Conservation (phyloP, 1,140 invertebrate species). For the Pseudomyrmex pallidus region DNA sequence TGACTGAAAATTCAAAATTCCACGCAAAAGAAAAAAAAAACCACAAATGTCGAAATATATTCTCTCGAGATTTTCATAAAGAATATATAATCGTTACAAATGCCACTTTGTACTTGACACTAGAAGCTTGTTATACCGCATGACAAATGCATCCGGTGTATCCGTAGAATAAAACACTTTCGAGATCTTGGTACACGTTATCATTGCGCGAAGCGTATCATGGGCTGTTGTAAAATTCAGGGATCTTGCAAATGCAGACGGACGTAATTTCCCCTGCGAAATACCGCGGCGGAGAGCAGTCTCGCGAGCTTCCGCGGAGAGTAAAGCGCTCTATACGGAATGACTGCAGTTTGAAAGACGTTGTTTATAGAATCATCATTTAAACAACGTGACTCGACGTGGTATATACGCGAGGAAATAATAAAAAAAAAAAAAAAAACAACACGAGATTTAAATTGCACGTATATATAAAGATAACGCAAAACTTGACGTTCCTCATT, state of each 20-base stretch:
- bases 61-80: neutral
- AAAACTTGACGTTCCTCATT: too few species aligned
- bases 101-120: neutral
- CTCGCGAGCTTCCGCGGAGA: constrained; percentile 30
- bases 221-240: constrained; percentile 23
- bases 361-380: constrained; percentile 17
- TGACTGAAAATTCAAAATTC: neutral
- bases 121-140: neutral
- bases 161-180: neutral
- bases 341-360: constrained; percentile 1
- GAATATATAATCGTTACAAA: neutral
- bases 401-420: too few species aligned
- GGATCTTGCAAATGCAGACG: constrained; percentile 16
- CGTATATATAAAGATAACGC: neutral
- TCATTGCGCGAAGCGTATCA: constrained; percentile 10
- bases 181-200: neutral
- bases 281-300: constrained; percentile 13
- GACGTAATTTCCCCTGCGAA: constrained; percentile 34
- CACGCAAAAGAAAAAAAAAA: neutral
- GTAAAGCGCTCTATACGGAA: neutral
- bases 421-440: too few species aligned
- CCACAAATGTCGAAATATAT: too few species aligned
- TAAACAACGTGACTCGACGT: neutral
- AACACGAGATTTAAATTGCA: neutral
- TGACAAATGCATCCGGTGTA: neutral